Percentiles rank a stretch among this genome's conserved stretches.
phyloP scores from a whole-genome alignment of 2,797 vertebrate genomes.

The Decapterus maruadsi region DNA sequence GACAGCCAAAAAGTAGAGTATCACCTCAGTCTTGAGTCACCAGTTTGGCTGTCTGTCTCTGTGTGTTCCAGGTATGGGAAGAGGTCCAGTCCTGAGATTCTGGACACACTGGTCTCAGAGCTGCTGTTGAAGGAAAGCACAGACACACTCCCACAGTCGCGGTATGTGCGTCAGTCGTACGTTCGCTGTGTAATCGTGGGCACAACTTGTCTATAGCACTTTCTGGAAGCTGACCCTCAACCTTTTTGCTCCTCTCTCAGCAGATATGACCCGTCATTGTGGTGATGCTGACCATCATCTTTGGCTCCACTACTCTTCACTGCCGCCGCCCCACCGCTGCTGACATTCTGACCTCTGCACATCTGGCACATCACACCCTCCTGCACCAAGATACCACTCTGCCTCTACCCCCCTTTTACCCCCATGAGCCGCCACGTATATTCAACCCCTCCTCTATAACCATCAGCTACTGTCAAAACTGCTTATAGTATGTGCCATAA shows the following conservation, averaged over 20 bases:
- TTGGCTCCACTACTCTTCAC: constrained; percentile 63
- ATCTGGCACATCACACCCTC: constrained; percentile 25
- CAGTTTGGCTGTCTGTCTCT: background rate
- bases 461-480: constrained; percentile 69
- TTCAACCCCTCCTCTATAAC: constrained; percentile 29
- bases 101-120: constrained; percentile 95
- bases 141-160: constrained; percentile 92
- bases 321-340: constrained; percentile 62
- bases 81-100: constrained; percentile 92
- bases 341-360: constrained; percentile 57
- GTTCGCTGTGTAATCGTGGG: background rate
- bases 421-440: constrained; percentile 27
- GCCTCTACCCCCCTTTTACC: constrained; percentile 46
- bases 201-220: background rate
- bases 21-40: background rate
- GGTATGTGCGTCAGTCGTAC: constrained; percentile 79
- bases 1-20: background rate
- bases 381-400: constrained; percentile 26
- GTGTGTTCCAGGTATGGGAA: constrained; percentile 92
- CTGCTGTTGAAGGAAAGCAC: constrained; percentile 93
- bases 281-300: constrained; percentile 88
- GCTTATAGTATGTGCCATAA: constrained; percentile 79
- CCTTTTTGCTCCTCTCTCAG: constrained; percentile 35
- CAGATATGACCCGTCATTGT: constrained; percentile 95
- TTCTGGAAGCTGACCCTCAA: constrained; percentile 19